Base-by-base conservation (phyloP, 2,888 invertebrate species). In the Heliconius aoede region DNA sequence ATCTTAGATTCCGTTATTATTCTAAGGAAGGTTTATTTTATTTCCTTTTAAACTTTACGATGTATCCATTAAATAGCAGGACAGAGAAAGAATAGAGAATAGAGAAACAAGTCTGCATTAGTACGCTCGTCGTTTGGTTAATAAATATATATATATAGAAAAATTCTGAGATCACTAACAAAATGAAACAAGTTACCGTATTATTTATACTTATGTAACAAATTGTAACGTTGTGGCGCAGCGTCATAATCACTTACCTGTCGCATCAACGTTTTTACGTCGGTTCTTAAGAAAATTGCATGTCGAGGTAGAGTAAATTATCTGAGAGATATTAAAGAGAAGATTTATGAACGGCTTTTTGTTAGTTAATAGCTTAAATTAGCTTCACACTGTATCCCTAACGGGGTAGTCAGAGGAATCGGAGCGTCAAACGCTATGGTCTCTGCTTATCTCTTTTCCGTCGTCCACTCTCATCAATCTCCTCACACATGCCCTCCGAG, bases 161-260 rank as follows among this genome's bases (percentile, higher is more conserved):
- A 86, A 85, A 86, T 87, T 80, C 83, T 82, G 81, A 81, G 79
- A 80, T 80, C 81, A 80, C 79, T 82, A 82, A 76, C 81, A 83
- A 85, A 89, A 90, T 87, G 87, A 88, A 86, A 83, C 86, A 90
- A 90, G 87, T 90, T 90, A 78, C 65, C 80, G 82, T 84, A 85
- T 88, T 86, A 87, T 86, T 87, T 86, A 84, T 84, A 83, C 84
- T 84, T 84, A 85, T 83, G 79, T 81, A 82, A 79, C 82, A 84
- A 82, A 84, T 82, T 82, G 82, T 76, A 76, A 79, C 76, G 65
- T 62, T 62, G 69, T 69, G 71, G 68, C 73, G 65, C 68, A 64
- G 77, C 74, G 72, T 64, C 74, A 77, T 79, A 78, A 81, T 78
- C 79, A 76, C 67, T 78, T 77, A 77, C 73, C 76, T 74, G 79